Conservation (phyloP, 2,888 invertebrate species). For the Sarcophaga subvicina region DNA sequence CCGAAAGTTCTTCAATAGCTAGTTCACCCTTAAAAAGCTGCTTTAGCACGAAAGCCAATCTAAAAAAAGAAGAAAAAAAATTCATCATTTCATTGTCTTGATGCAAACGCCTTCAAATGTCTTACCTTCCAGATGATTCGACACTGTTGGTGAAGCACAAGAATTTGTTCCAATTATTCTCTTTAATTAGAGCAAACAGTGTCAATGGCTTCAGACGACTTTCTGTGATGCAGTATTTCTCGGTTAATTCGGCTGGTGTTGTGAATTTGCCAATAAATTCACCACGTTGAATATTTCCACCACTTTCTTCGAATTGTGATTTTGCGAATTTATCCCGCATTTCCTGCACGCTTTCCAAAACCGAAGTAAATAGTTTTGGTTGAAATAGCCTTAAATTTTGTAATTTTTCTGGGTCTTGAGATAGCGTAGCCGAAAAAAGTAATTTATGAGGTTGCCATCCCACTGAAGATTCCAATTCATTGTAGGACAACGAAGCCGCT, state of each 20-base stretch:
- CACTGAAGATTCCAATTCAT: constrained; percentile 74
- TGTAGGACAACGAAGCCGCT: constrained; percentile 77
- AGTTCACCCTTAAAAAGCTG: constrained; percentile 68
- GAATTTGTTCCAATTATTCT: constrained; percentile 87
- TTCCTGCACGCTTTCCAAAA: constrained; percentile 80
- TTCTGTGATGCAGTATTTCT: constrained; percentile 86
- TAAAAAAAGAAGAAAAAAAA: constrained; percentile 55
- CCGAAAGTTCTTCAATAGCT: constrained; percentile 75
- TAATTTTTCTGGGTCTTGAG: constrained; percentile 97
- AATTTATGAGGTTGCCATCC: constrained; percentile 90
- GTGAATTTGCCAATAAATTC: constrained; percentile 89
- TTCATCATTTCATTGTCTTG: neutral
- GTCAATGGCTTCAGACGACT: constrained; percentile 90
- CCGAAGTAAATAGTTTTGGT: constrained; percentile 94
- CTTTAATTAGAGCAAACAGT: constrained; percentile 87
- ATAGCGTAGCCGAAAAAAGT: constrained; percentile 98
- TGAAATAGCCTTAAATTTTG: constrained; percentile 94
- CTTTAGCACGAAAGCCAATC: constrained; percentile 77
- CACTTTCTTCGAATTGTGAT: constrained; percentile 7
- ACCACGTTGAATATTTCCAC: constrained; percentile 77
- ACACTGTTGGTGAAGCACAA: constrained; percentile 95
- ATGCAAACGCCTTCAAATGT: neutral
- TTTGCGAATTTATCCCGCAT: constrained; percentile 70
- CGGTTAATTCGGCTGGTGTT: constrained; percentile 89
- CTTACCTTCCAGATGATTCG: constrained; percentile 86